A percentile compares a stretch with the other conserved stretches of the same genome.
Evolutionary conservation across 2,888 invertebrate species (phyloP).

Genomic region (Spialia ferax): DNA sequence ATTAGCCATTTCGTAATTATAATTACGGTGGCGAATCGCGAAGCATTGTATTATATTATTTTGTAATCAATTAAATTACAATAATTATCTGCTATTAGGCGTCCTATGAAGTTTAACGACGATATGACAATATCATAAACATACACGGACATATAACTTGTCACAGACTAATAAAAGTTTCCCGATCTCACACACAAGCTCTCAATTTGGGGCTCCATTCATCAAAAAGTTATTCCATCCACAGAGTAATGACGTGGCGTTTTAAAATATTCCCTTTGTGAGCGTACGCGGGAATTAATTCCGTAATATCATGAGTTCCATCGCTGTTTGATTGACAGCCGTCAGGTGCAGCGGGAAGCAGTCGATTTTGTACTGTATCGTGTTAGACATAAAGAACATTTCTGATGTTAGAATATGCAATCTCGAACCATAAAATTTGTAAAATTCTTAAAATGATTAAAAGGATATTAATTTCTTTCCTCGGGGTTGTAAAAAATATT

Average conservation of each 20-base stretch:
- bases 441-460: neutral
- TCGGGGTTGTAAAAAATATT: neutral
- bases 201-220: conserved; percentile 30
- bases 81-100: too few species aligned
- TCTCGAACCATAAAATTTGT: neutral
- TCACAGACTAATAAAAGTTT: conserved; percentile 15
- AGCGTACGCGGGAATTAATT: conserved; percentile 32
- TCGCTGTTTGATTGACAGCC: conserved; percentile 35
- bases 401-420: neutral
- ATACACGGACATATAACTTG: neutral
- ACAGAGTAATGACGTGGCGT: conserved; percentile 28
- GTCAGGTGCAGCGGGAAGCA: conserved; percentile 6
- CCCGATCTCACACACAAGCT: conserved; percentile 10
- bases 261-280: conserved; percentile 40
- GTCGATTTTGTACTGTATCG: conserved; percentile 7
- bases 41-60: too few species aligned
- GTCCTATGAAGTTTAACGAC: too few species aligned
- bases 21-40: too few species aligned
- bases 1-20: too few species aligned
- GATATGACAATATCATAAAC: too few species aligned
- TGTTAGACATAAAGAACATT: conserved; percentile 13
- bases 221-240: conserved; percentile 37
- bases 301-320: conserved; percentile 20
- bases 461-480: too few species aligned
- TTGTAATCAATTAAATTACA: too few species aligned